phyloP scores from a whole-genome alignment of 2,797 vertebrate genomes.

The Arnoldichthys spilopterus region DNA sequence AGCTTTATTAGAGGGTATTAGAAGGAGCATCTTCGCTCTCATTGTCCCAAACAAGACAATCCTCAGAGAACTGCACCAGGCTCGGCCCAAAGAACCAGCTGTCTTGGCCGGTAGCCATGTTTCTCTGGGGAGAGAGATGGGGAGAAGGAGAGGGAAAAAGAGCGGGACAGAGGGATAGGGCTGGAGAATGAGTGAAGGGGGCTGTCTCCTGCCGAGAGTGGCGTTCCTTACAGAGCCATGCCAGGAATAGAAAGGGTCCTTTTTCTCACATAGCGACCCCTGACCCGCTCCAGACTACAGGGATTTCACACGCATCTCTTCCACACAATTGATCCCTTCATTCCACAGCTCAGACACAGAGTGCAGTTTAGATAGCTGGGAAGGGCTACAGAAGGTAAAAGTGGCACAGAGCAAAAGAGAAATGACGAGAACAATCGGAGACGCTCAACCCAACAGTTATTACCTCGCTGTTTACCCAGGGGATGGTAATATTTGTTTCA shows the following conservation, averaged over 20 bases:
- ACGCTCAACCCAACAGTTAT: neutral
- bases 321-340: slow-evolving; percentile 94
- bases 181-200: slow-evolving; percentile 47
- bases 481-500: slow-evolving; percentile 37
- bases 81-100: slow-evolving; percentile 90
- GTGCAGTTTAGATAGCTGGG: slow-evolving; percentile 69
- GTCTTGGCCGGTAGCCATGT: slow-evolving; percentile 92
- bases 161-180: slow-evolving; percentile 43
- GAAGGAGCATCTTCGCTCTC: slow-evolving; percentile 74
- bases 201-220: slow-evolving; percentile 84
- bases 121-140: slow-evolving; percentile 72
- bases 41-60: slow-evolving; percentile 78
- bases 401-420: slow-evolving; percentile 12
- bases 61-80: slow-evolving; percentile 85
- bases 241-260: slow-evolving; percentile 84
- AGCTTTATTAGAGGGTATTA: slow-evolving; percentile 9
- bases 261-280: slow-evolving; percentile 82
- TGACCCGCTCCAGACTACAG: slow-evolving; percentile 82
- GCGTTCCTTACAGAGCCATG: slow-evolving; percentile 82
- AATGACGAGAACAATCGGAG: neutral
- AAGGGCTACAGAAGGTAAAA: slow-evolving; percentile 43
- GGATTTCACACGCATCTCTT: slow-evolving; percentile 89
- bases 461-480: slow-evolving; percentile 6
- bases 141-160: slow-evolving; percentile 51
- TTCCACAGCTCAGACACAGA: slow-evolving; percentile 80